These are phyloP conservation scores for Plutella xylostella DNA, from an alignment of 2,888 invertebrate genomes.

Conservation along the genomic window DNA sequence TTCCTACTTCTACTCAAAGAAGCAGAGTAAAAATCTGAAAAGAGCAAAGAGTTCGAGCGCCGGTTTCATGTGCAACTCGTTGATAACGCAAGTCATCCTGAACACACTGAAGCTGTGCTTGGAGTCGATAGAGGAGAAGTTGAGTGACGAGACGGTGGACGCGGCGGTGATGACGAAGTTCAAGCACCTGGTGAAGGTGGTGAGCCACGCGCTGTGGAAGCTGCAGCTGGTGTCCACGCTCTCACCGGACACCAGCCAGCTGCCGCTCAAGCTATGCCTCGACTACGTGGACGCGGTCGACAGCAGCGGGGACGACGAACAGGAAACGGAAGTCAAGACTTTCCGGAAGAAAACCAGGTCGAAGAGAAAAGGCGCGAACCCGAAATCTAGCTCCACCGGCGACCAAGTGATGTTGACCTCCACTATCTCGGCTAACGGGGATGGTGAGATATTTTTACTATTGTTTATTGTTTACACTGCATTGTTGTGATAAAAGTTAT, in stretches of 20 bases:
- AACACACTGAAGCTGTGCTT: constrained; percentile 67
- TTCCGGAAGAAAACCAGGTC: constrained; percentile 49
- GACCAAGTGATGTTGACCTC: constrained; percentile 49
- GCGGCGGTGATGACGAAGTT: constrained; percentile 37
- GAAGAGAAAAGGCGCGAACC: constrained; percentile 39
- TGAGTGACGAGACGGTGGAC: constrained; percentile 27
- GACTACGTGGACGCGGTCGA: constrained; percentile 59
- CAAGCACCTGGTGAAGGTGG: constrained; percentile 51
- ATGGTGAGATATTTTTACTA: constrained; percentile 31
- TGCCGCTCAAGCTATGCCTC: constrained; percentile 48
- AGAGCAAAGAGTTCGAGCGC: constrained; percentile 33
- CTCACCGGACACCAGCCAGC: constrained; percentile 55
- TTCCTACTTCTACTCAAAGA: constrained; percentile 62
- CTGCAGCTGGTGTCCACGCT: constrained; percentile 74
- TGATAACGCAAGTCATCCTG: constrained; percentile 69
- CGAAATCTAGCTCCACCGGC: constrained; percentile 36
- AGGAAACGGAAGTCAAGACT: constrained; percentile 38
- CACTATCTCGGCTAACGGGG: constrained; percentile 45
- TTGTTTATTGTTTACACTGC: background rate
- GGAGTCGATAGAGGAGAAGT: constrained; percentile 53
- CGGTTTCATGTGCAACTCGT: constrained; percentile 71
- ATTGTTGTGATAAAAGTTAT: no score
- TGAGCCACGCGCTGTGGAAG: constrained; percentile 79
- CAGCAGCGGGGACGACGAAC: constrained; percentile 59
- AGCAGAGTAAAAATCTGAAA: constrained; percentile 35